A percentile compares a stretch with the other conserved stretches of the same genome.
Evolutionary conservation across 2,888 invertebrate genomes (phyloP).

Genomic region (Ectobius pallidus): DNA sequence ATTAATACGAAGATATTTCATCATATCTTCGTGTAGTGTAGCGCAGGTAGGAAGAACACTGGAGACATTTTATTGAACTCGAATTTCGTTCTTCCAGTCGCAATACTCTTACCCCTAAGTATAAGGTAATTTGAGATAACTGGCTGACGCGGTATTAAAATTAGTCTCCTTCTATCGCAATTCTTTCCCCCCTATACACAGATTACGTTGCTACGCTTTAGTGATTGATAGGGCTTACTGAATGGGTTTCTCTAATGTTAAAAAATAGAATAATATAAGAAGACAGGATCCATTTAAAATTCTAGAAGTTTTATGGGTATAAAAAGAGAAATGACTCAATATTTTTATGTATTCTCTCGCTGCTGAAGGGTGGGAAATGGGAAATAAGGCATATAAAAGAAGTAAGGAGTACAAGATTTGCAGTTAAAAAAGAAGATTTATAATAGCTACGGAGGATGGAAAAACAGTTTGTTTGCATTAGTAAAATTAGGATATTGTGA

Average conservation of each 20-base stretch:
- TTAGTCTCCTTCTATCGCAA: slow-evolving; percentile 25
- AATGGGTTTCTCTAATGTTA: slow-evolving; percentile 26
- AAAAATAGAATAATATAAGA: slow-evolving; percentile 25
- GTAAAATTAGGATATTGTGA: slow-evolving; percentile 19
- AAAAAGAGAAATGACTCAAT: background rate
- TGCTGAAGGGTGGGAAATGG: background rate
- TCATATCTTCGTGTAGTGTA: too few relatives aligned
- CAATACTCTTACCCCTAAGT: slow-evolving; percentile 21
- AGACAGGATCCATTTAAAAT: slow-evolving; percentile 29
- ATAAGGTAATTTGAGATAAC: slow-evolving; percentile 37
- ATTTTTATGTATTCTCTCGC: slow-evolving; percentile 21
- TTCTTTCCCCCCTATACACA: slow-evolving; percentile 18
- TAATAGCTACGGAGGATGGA: background rate
- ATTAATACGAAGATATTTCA: too few relatives aligned
- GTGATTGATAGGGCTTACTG: slow-evolving; percentile 35
- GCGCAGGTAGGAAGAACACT: too few relatives aligned
- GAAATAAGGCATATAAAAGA: slow-evolving; percentile 12
- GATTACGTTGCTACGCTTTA: slow-evolving; percentile 21
- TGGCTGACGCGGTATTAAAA: slow-evolving; percentile 35
- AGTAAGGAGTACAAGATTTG: slow-evolving; percentile 16
- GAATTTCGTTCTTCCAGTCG: too few relatives aligned
- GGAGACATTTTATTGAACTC: too few relatives aligned
- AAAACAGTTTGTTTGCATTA: background rate
- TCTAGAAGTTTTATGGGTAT: slow-evolving; percentile 5
- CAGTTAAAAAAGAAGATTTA: slow-evolving; percentile 20